Conservation (phyloP, 37 sponge, comb jelly and placozoan species). For the Mnemiopsis leidyi region DNA sequence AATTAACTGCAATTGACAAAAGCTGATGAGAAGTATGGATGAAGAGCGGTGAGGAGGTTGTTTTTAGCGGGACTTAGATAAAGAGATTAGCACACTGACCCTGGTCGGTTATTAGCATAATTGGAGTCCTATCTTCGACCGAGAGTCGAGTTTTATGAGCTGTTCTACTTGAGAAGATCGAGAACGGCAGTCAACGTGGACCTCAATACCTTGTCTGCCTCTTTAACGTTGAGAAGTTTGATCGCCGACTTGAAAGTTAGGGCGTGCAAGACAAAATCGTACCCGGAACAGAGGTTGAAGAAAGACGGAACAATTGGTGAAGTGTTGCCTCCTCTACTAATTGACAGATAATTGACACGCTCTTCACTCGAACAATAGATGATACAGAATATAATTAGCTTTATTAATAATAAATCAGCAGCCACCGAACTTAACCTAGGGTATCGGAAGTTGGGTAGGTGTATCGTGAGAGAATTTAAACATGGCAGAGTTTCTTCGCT, state of each 20-base stretch:
- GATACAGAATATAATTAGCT: neutral
- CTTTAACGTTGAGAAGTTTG: too few relatives aligned
- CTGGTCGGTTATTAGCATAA: neutral
- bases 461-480: neutral
- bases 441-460: neutral
- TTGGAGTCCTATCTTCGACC: neutral
- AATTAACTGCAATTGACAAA: neutral
- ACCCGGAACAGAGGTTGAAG: neutral
- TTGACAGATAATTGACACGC: neutral
- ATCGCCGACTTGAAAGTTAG: too few relatives aligned
- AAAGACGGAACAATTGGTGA: neutral
- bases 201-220: too few relatives aligned
- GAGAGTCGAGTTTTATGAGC: neutral
- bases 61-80: too few relatives aligned
- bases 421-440: neutral
- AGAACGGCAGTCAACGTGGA: too few relatives aligned
- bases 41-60: neutral
- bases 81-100: neutral
- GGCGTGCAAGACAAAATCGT: neutral
- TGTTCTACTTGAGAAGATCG: too few relatives aligned
- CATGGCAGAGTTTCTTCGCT: too few relatives aligned
- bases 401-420: neutral
- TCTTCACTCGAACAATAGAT: neutral
- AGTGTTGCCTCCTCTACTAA: neutral
- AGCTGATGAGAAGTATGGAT: neutral